Conservation (phyloP, 2,113 vertebrate genomes). For the Oryzias woworae region DNA sequence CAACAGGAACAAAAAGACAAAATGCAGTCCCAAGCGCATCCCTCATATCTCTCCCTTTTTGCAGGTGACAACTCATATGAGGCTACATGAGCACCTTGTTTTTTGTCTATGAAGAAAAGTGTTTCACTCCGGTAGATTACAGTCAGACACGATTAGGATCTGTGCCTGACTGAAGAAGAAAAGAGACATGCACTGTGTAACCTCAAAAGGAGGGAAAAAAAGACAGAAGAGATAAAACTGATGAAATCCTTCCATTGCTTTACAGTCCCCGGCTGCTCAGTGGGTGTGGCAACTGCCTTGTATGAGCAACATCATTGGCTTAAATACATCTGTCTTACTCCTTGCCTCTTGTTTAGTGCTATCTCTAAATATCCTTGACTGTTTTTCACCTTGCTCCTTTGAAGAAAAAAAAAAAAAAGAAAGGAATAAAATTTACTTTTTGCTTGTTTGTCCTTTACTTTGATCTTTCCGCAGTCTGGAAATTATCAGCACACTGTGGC, state of each 20-base stretch:
- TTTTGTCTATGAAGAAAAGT: constrained; percentile 67
- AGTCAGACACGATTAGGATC: constrained; percentile 74
- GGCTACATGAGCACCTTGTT: constrained; percentile 57
- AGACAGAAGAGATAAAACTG: constrained; percentile 59
- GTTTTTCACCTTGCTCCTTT: constrained; percentile 38
- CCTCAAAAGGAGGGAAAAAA: constrained; percentile 53
- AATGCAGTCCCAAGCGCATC: constrained; percentile 27
- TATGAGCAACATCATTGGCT: constrained; percentile 58
- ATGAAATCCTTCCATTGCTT: constrained; percentile 71
- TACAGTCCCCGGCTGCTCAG: constrained; percentile 44
- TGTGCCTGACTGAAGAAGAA: constrained; percentile 66
- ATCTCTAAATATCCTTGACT: constrained; percentile 48
- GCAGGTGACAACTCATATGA: constrained; percentile 45
- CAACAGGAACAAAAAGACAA: constrained; percentile 19
- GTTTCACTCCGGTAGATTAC: constrained; percentile 73
- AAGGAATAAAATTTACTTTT: constrained; percentile 6
- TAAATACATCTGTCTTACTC: constrained; percentile 52
- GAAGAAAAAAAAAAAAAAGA: constrained; percentile 20
- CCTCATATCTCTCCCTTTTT: constrained; percentile 55
- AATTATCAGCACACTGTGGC: constrained; percentile 25
- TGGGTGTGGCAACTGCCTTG: constrained; percentile 55
- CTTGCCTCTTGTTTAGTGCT: constrained; percentile 42
- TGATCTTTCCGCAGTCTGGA: constrained; percentile 22
- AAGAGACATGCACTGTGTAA: constrained; percentile 65
- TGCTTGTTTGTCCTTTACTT: constrained; percentile 39